Evolutionary conservation across 2,113 vertebrate genomes (phyloP), one percentile per base, ranked within the genome.

Genomic region (Gavia stellata): DNA sequence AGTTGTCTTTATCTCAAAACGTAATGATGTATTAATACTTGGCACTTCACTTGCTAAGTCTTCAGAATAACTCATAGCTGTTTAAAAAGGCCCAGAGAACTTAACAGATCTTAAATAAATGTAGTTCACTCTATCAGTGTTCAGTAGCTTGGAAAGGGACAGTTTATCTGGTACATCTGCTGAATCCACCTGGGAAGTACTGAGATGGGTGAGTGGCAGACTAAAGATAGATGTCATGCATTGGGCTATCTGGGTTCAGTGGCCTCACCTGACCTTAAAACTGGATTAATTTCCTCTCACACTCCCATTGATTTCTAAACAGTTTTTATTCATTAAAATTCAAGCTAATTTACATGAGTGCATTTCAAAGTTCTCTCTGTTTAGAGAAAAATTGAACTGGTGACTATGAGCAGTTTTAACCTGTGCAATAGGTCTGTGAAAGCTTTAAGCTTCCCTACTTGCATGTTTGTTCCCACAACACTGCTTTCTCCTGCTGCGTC

Each of bases 401-500:
- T 67, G n/a, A 50, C 49, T 29, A 6, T 1, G 6, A 61, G 55
- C 1, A 2, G 15, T 40, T 66, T 73, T 62, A 56, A 50, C 12
- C 52, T 24, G 23, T 28, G 13, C 21, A n/a, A 26, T 59, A 83
- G 28, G 14, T 65, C 36, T 2, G 1, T 20, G 80, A 73, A 86
- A 72, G 31, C 15, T 74, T 71, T 45, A 49, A 49, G 34, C 26
- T 65, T 68, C 36, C 31, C 19, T 61, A 0, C 1, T 18, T 72
- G 33, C 9, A 7, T 4, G 10, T 80, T 86, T 4, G 0, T 38
- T 79, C 79, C n/a, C 24, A 3, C 8, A 63, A 12, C 0, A 2
- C 61, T 23, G 28, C 28, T 81, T 90, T 81, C 15, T 77, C 3
- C 19, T 55, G 31, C 29, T 38, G 4, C 1, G 1, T 23, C 13